These are phyloP conservation scores for Lycaon pictus DNA, from an alignment of 2,113 vertebrate genomes.

Conservation along the genomic window DNA sequence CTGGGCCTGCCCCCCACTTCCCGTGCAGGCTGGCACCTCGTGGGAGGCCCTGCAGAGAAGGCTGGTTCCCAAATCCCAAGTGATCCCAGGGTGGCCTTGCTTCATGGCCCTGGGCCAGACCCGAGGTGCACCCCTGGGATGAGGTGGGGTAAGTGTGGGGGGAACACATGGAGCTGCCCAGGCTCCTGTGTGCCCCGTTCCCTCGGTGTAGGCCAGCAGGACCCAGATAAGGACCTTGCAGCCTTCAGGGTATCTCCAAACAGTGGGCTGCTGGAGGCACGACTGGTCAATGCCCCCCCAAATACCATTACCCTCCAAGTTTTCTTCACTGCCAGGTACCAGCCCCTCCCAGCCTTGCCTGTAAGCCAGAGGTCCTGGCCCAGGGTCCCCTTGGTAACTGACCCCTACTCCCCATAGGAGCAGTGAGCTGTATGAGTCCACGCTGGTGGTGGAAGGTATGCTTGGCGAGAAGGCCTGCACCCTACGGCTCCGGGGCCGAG, in stretches of 20 bases:
- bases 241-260: constrained; percentile 90
- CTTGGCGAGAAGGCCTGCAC: constrained; percentile 89
- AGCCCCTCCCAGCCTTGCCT: neutral
- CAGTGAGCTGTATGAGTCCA: constrained; percentile 83
- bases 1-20: fast-evolving
- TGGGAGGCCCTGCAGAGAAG: neutral
- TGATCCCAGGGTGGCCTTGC: neutral
- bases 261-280: constrained; percentile 88
- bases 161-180: fast-evolving
- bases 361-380: neutral
- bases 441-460: constrained; percentile 87
- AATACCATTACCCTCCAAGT: constrained; percentile 87
- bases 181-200: neutral
- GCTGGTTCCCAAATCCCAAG: neutral
- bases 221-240: neutral
- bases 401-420: constrained; percentile 81
- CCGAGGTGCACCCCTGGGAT: neutral
- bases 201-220: constrained; percentile 74
- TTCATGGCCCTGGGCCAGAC: neutral
- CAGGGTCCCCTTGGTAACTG: neutral
- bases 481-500: constrained; percentile 89
- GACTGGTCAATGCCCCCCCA: constrained; percentile 52
- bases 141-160: too few relatives aligned
- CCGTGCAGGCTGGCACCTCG: neutral
- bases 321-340: constrained; percentile 93